Percentiles rank a stretch among this genome's conserved stretches.
Conservation (phyloP, 2,797 vertebrate genomes). For the Emydoidea blandingii region DNA sequence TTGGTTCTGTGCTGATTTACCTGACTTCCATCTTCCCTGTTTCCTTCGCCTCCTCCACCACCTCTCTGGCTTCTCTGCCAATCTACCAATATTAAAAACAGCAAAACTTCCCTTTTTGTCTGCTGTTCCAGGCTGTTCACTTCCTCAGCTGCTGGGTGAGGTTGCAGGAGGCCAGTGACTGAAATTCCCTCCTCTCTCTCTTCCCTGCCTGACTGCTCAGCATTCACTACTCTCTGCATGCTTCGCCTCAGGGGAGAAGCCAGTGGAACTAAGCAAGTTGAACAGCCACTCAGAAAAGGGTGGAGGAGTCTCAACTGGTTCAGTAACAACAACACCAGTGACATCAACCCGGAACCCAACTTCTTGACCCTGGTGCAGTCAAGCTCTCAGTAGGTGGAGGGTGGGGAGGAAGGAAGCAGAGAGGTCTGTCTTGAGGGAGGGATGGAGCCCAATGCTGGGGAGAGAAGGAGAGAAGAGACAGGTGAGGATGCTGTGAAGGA, state of each 20-base stretch:
- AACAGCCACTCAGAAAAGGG: neutral
- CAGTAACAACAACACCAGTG: neutral
- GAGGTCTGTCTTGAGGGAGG: accelerated
- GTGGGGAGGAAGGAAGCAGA: neutral
- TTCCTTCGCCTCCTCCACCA: slow-evolving; percentile 7
- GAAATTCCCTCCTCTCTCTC: slow-evolving; percentile 42
- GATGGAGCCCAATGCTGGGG: neutral
- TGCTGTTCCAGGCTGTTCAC: slow-evolving; percentile 63
- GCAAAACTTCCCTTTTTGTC: slow-evolving; percentile 16
- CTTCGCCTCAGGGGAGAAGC: slow-evolving; percentile 17
- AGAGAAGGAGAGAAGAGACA: accelerated
- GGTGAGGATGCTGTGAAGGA: neutral
- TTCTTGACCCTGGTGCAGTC: neutral
- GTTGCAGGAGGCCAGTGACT: slow-evolving; percentile 55
- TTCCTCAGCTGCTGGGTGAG: slow-evolving; percentile 13
- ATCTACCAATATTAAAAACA: slow-evolving; percentile 49
- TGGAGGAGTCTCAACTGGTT: slow-evolving; percentile 4
- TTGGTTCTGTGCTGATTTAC: neutral
- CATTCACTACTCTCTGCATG: slow-evolving; percentile 17
- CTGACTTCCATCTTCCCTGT: neutral
- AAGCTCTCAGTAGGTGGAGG: neutral
- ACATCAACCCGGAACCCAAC: neutral
- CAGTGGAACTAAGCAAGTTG: neutral
- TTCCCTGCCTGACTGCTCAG: slow-evolving; percentile 40
- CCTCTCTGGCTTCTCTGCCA: slow-evolving; percentile 26